Evolutionary conservation across 2,797 vertebrate genomes (phyloP), one percentile per base, ranked within the genome.

Genomic region (Gambelia wislizenii): DNA sequence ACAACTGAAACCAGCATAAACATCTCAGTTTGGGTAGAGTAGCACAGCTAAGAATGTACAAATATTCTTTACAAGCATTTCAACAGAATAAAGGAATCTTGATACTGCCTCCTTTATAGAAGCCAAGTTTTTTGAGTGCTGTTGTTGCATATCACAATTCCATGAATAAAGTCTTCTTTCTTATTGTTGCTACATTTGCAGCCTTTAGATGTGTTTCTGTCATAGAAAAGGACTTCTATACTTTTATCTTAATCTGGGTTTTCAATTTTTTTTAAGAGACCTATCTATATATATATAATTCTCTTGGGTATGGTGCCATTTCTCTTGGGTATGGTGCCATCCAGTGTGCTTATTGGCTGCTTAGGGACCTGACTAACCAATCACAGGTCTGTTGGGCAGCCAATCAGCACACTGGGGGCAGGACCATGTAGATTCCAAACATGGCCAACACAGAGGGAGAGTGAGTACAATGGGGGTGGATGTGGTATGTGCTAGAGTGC

Each of bases 1-100:
- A 27, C 86, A 91, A 85, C 36, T 69, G 72, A 82, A 85, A 49
- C 36, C n/a, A 82, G 47, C 83, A 91, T 81, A 88, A 91, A 88
- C 76, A 81, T 67, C 49, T 88, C 54, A 85, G 14, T 87, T 67
- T 69, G 20, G 13, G 82, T 56, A 39, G n/a, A 54, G 88, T 86
- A 85, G 67, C 3, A 49, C 47, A 82, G 56, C 83, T 59, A 75
- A 81, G 22, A 87, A 47, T 80, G 59, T 87, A 56, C 25, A 82
- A 69, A 82, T 88, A 85, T 85, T 88, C 56, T 81, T 91, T 85
- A 39, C 27, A 49, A 84, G 27, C 56, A 20, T 81, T 81, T 81
- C 70, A n/a, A 56, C 79, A 70, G 82, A 87, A 85, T 75, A 84
- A 78, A 85, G 22, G 27, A 86, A 56, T 42, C 39, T 67, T 47